Evolutionary conservation across 2,888 invertebrate genomes (phyloP).

Genomic region (Serrognathus titanus): DNA sequence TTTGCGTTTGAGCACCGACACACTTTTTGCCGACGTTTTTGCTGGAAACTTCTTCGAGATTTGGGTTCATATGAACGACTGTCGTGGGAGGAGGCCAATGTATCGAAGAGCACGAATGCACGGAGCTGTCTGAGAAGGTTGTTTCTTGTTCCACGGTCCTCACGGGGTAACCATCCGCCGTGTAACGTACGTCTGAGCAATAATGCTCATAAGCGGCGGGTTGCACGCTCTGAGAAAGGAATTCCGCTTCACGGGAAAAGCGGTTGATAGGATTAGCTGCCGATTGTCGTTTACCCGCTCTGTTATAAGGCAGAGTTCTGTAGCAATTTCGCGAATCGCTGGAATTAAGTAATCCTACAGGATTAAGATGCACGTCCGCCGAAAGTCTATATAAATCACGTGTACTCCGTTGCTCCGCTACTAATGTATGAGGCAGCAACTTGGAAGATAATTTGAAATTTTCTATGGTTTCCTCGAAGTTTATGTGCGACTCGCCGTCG

Average conservation of each 20-base stretch:
- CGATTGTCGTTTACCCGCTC: constrained; percentile 52
- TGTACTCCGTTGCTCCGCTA: constrained; percentile 39
- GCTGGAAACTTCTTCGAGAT: constrained; percentile 27
- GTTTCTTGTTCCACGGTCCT: constrained; percentile 22
- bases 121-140: constrained; percentile 18
- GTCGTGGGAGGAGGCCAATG: constrained; percentile 54
- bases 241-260: constrained; percentile 65
- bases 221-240: constrained; percentile 51
- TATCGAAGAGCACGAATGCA: constrained; percentile 33
- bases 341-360: constrained; percentile 71
- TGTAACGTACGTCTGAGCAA: constrained; percentile 65
- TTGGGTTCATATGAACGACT: constrained; percentile 34
- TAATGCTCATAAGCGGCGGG: constrained; percentile 55
- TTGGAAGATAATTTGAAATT: constrained; percentile 48
- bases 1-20: constrained; percentile 61
- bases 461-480: constrained; percentile 39
- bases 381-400: constrained; percentile 61
- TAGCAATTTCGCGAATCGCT: constrained; percentile 72
- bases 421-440: constrained; percentile 17
- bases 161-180: constrained; percentile 74
- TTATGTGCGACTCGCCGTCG: constrained; percentile 39
- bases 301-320: constrained; percentile 74
- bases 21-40: constrained; percentile 47
- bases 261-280: constrained; percentile 55
- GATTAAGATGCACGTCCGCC: constrained; percentile 71